phyloP scores from a whole-genome alignment of 1,140 invertebrate genomes.

The Drosophila repleta region DNA sequence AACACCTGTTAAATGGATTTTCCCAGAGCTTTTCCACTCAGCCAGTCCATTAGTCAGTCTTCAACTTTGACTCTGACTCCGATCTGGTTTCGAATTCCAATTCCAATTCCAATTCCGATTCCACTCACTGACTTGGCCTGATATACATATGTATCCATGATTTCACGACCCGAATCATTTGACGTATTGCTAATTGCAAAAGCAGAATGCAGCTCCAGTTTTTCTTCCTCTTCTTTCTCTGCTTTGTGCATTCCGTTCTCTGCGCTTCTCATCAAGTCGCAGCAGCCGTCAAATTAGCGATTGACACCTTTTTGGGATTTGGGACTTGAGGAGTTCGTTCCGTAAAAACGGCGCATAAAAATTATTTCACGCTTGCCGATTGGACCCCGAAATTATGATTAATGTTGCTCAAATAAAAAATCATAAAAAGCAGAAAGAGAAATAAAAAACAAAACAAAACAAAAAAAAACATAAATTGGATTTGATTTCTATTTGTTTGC shows the following conservation, averaged over 20 bases:
- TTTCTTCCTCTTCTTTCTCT: not conserved
- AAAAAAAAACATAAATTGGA: conserved; percentile 70
- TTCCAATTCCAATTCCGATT: not conserved
- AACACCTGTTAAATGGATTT: no score
- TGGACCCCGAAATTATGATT: conserved; percentile 70
- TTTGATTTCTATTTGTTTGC: conserved; percentile 80
- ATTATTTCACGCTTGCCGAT: conserved; percentile 73
- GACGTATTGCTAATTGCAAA: conserved; percentile 51
- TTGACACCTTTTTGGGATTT: conserved; percentile 62
- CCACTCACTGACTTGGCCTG: conserved; percentile 1
- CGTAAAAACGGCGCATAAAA: conserved; percentile 78
- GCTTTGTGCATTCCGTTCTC: not conserved
- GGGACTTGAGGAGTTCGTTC: conserved; percentile 40
- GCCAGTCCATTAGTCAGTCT: no score
- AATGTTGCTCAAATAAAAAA: conserved; percentile 53
- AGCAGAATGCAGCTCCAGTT: conserved; percentile 50
- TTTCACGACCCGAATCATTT: conserved; percentile 11
- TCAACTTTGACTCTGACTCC: not conserved
- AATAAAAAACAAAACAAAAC: no score
- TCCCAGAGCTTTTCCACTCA: no score
- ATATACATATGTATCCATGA: not conserved
- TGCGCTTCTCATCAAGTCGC: conserved; percentile 18
- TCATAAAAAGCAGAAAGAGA: conserved; percentile 11
- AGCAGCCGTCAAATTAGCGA: conserved; percentile 66
- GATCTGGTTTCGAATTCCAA: not conserved